Evolutionary conservation across 2,797 vertebrate species (phyloP).

Genomic region (Nyctibius grandis): DNA sequence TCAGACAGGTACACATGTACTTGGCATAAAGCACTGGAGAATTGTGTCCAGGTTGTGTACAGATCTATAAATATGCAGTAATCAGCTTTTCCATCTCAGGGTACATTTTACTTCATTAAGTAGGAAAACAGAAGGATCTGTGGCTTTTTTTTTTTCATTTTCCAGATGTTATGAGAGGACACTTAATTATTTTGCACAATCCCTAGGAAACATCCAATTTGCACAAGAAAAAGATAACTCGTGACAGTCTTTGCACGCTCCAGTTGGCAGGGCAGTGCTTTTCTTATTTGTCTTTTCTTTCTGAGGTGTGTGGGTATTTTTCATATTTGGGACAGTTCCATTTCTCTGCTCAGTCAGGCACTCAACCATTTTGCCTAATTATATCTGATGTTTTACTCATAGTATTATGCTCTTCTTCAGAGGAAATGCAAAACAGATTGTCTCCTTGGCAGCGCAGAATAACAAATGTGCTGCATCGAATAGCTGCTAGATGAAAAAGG

Average conservation of each 20-base stretch:
- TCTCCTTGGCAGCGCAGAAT: constrained; percentile 67
- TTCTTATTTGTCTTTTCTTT: background rate
- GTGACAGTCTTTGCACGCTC: background rate
- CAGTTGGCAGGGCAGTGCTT: background rate
- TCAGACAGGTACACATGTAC: background rate
- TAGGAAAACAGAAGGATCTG: background rate
- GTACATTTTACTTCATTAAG: background rate
- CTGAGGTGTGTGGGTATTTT: background rate
- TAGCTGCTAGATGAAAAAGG: constrained; percentile 65
- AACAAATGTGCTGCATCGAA: constrained; percentile 62
- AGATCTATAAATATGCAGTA: background rate
- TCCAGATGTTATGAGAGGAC: background rate
- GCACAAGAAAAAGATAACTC: background rate
- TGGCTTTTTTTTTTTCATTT: background rate
- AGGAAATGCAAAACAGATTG: constrained; percentile 72
- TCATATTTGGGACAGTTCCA: background rate
- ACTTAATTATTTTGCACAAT: background rate
- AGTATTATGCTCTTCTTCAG: constrained; percentile 70
- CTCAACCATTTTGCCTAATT: constrained; percentile 65
- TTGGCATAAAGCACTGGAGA: background rate
- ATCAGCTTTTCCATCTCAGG: background rate
- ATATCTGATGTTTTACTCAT: constrained; percentile 64
- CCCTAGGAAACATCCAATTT: background rate
- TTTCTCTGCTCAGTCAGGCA: constrained; percentile 33
- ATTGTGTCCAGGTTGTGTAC: background rate